phyloP scores from a whole-genome alignment of 2,797 vertebrate species.

The Gouania willdenowi region DNA sequence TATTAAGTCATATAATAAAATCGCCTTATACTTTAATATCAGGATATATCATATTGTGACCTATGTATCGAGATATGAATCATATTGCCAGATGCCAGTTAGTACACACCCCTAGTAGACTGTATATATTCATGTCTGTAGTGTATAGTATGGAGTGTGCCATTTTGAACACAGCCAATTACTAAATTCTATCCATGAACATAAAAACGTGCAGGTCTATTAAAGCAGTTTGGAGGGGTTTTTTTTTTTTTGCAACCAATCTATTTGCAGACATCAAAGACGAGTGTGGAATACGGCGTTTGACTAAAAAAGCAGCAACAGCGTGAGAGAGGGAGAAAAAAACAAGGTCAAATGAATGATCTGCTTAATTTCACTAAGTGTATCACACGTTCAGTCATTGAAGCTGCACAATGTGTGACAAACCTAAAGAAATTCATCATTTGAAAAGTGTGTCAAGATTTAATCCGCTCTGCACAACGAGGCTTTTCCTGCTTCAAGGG shows the following conservation, averaged over 20 bases:
- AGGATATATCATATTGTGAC: too few relatives aligned
- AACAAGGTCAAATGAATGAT: conserved; percentile 71
- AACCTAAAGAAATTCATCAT: too few relatives aligned
- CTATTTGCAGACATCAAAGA: conserved; percentile 71
- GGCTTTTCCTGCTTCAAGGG: too few relatives aligned
- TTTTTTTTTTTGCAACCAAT: conserved; percentile 67
- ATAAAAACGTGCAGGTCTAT: conserved; percentile 56
- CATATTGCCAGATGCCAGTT: too few relatives aligned
- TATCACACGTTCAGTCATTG: conserved; percentile 49
- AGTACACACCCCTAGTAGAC: too few relatives aligned
- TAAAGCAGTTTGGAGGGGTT: conserved; percentile 61
- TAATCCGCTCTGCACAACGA: too few relatives aligned
- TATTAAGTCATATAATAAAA: too few relatives aligned
- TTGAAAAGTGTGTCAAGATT: too few relatives aligned
- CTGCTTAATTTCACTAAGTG: conserved; percentile 68
- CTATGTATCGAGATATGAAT: too few relatives aligned
- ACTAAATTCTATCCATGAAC: conserved; percentile 35
- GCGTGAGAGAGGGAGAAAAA: conserved; percentile 19
- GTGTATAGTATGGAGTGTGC: too few relatives aligned
- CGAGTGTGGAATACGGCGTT: conserved; percentile 39
- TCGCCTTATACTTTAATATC: too few relatives aligned
- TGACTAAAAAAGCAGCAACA: conserved; percentile 43
- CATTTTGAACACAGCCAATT: conserved; percentile 30
- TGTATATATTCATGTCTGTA: too few relatives aligned
- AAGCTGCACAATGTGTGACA: conserved; percentile 21